Evolutionary conservation across 2,113 vertebrate genomes (phyloP).

Genomic region (Erythrocercus mccallii): DNA sequence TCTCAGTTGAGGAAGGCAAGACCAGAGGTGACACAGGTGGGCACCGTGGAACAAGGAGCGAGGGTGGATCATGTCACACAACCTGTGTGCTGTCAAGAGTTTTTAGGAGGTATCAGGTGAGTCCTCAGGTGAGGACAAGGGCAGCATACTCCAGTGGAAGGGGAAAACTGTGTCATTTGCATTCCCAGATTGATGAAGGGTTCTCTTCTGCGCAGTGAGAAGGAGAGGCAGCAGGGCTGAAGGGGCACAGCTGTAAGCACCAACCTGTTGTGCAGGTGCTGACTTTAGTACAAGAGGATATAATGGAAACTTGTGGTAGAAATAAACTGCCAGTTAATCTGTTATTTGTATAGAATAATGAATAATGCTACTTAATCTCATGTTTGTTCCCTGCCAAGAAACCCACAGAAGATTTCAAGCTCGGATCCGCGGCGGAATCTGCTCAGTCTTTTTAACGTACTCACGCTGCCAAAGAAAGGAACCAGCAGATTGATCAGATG

Average conservation of each 20-base stretch:
- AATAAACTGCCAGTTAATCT: background rate
- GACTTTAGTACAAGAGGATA: background rate
- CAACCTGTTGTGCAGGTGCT: background rate
- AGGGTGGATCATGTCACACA: background rate
- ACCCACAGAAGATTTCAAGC: background rate
- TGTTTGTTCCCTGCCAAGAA: background rate
- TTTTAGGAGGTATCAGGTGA: background rate
- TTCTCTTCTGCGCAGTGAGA: background rate
- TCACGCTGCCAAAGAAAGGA: background rate
- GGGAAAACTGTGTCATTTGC: background rate
- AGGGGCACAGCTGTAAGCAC: background rate
- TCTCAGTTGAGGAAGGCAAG: background rate
- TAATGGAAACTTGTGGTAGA: background rate
- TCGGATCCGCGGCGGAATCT: background rate
- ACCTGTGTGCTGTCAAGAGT: background rate
- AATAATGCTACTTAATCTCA: background rate
- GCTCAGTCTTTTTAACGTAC: rapidly evolving
- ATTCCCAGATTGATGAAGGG: background rate
- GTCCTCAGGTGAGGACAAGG: background rate
- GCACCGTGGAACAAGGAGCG: background rate
- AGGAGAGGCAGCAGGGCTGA: background rate
- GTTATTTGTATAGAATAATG: background rate
- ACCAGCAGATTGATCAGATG: rapidly evolving
- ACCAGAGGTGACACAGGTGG: background rate
- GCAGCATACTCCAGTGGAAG: background rate